Evolutionary conservation across 1,140 invertebrate species (phyloP).

Genomic region (roundworm (Caenorhabditis elegans)): WBcel235 BX284603.4:6474001-6474500

Average conservation of each 20-base stretch:
- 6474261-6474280: slow-evolving; percentile 18
- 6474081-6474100: slow-evolving; percentile 58
- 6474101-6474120: slow-evolving; percentile 67
- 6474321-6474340: slow-evolving; percentile 61
- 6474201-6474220: slow-evolving; percentile 68
- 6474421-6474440: slow-evolving; percentile 49
- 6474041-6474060: slow-evolving; percentile 63
- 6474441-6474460: slow-evolving; percentile 61
- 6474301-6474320: slow-evolving; percentile 48
- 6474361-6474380: slow-evolving; percentile 62
- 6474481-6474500: slow-evolving; percentile 58
- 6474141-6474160: too few species aligned
- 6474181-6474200: slow-evolving; percentile 55
- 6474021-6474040: slow-evolving; percentile 51
- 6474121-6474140: slow-evolving; percentile 65
- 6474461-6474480: slow-evolving; percentile 64
- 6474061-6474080: slow-evolving; percentile 59
- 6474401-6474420: neutral
- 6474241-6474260: slow-evolving; percentile 64
- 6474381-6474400: slow-evolving; percentile 36
- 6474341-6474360: slow-evolving; percentile 63
- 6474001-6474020: neutral
- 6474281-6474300: neutral
- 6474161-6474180: neutral
- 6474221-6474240: slow-evolving; percentile 63